Percentiles rank a stretch among this genome's conserved stretches.
Evolutionary conservation across 2,797 vertebrate genomes (phyloP).

Genomic region (Argya squamiceps): DNA sequence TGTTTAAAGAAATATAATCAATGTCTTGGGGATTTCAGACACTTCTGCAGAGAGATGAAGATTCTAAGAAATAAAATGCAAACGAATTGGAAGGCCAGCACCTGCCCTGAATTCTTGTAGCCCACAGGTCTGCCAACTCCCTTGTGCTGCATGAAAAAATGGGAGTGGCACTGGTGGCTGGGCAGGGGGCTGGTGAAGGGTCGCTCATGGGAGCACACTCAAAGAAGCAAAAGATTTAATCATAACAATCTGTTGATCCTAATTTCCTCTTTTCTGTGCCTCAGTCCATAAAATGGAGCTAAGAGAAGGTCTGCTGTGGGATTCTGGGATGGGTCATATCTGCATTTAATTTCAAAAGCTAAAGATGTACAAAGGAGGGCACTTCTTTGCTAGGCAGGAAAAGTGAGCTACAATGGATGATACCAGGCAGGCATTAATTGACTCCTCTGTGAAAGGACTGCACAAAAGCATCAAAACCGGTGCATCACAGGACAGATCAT

Average conservation of each 20-base stretch:
- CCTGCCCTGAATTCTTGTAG: background rate
- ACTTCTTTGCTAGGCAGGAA: background rate
- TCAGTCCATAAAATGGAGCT: background rate
- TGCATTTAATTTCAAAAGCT: background rate
- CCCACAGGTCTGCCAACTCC: background rate
- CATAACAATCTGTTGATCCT: background rate
- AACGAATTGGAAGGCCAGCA: background rate
- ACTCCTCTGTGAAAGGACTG: background rate
- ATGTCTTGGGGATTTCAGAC: background rate
- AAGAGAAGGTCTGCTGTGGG: background rate
- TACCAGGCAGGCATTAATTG: background rate
- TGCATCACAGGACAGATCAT: background rate
- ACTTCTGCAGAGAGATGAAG: background rate
- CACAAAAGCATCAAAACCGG: background rate
- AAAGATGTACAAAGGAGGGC: background rate
- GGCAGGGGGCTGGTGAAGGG: background rate
- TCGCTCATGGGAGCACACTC: rapidly evolving
- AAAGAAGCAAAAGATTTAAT: background rate
- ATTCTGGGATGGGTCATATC: background rate
- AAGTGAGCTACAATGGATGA: background rate
- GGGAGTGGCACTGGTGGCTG: rapidly evolving
- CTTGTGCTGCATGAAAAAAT: background rate
- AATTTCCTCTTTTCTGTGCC: background rate
- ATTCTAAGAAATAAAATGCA: background rate
- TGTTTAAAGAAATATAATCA: slow-evolving; percentile 29